phyloP scores from a whole-genome alignment of 2,797 vertebrate species.

The Lateolabrax maculatus region DNA sequence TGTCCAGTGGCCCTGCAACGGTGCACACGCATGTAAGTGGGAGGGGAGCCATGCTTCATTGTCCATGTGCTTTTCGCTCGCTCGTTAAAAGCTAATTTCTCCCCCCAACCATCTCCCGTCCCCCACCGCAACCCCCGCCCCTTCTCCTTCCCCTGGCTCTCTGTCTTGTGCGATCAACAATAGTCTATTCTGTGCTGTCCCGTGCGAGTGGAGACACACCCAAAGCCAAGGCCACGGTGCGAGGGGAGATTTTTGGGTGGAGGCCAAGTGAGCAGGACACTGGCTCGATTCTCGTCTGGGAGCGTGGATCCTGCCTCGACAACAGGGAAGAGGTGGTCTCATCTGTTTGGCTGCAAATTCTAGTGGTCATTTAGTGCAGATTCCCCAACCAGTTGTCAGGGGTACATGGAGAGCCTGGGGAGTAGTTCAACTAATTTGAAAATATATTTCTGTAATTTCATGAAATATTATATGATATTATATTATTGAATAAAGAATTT shows the following conservation, averaged over 20 bases:
- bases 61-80: constrained; percentile 51
- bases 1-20: constrained; percentile 20
- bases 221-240: constrained; percentile 78
- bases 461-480: too few species aligned
- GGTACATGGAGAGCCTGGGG: neutral
- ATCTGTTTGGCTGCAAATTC: constrained; percentile 41
- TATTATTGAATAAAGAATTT: too few species aligned
- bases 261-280: constrained; percentile 75
- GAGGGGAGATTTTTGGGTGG: constrained; percentile 74
- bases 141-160: constrained; percentile 61
- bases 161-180: constrained; percentile 83
- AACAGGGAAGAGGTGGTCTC: constrained; percentile 55
- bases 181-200: constrained; percentile 85
- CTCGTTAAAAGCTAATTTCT: constrained; percentile 66
- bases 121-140: constrained; percentile 25
- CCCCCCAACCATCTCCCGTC: constrained; percentile 36
- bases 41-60: constrained; percentile 50
- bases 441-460: too few species aligned
- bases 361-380: constrained; percentile 4
- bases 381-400: neutral
- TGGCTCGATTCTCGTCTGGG: constrained; percentile 80
- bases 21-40: constrained; percentile 29
- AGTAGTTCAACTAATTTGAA: neutral
- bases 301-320: constrained; percentile 48
- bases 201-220: constrained; percentile 79